These are phyloP conservation scores for Leptopterna dolabrata DNA, from an alignment of 2,888 invertebrate genomes.

Conservation along the genomic window DNA sequence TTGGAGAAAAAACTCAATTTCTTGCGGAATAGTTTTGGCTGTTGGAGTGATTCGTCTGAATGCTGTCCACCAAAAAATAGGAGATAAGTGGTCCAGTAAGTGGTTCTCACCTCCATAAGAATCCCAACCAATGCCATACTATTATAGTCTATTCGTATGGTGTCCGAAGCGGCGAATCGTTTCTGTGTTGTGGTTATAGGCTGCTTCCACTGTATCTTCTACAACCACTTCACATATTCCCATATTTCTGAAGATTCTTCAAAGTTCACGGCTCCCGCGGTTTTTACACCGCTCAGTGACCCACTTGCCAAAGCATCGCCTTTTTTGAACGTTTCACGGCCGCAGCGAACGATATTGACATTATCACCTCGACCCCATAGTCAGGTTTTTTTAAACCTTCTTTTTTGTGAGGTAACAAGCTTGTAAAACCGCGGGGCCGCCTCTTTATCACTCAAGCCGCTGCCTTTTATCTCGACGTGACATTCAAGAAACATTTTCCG, in stretches of 20 bases:
- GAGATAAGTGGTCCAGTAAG: too few relatives aligned
- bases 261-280: background rate
- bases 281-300: constrained; percentile 13
- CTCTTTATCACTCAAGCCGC: background rate
- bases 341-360: constrained; percentile 26
- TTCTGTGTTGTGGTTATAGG: too few relatives aligned
- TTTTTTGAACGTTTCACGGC: constrained; percentile 33
- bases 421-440: background rate
- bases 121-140: too few relatives aligned
- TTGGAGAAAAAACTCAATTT: too few relatives aligned
- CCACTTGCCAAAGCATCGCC: constrained; percentile 37
- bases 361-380: constrained; percentile 26
- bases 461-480: background rate
- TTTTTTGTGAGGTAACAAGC: background rate
- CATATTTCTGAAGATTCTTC: background rate
- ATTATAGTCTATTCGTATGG: too few relatives aligned
- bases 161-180: too few relatives aligned
- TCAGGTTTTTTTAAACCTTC: background rate
- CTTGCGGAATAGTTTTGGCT: too few relatives aligned
- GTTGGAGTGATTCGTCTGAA: too few relatives aligned
- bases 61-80: too few relatives aligned
- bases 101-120: too few relatives aligned
- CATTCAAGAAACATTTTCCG: background rate
- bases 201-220: too few relatives aligned
- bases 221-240: too few relatives aligned